Conservation (phyloP, 2,797 vertebrate species). For the Enteromius viviparus region DNA sequence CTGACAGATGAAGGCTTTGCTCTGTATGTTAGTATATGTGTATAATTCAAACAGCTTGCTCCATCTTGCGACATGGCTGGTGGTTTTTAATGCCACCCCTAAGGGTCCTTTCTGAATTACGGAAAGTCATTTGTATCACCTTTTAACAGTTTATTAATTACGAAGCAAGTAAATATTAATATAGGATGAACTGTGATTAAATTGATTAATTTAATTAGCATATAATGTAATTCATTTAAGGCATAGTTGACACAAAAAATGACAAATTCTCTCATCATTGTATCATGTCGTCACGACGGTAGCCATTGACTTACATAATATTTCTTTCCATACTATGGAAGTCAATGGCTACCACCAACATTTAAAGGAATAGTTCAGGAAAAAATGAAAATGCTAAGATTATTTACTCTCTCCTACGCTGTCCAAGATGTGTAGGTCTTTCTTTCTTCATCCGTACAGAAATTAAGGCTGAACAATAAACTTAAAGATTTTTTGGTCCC, state of each 20-base stretch:
- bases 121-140: background rate
- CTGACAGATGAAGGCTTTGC: constrained; percentile 53
- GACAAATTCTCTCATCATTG: background rate
- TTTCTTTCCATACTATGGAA: background rate
- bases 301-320: background rate
- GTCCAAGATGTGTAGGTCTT: background rate
- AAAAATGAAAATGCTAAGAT: background rate
- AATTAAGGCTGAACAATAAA: background rate
- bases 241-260: background rate
- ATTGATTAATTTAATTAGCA: background rate
- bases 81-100: constrained; percentile 44
- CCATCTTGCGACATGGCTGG: constrained; percentile 37
- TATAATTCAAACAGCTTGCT: constrained; percentile 51
- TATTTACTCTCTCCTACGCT: background rate
- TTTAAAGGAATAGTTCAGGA: background rate
- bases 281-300: background rate
- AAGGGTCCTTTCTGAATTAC: constrained; percentile 4
- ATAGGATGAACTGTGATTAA: constrained; percentile 6
- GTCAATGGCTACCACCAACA: background rate
- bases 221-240: background rate
- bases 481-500: background rate
- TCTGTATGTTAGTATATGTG: constrained; percentile 60
- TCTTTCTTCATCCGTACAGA: background rate
- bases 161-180: background rate
- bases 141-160: constrained; percentile 15